These are phyloP conservation scores for Valencia hispanica DNA, from an alignment of 2,797 vertebrate genomes.

Conservation along the genomic window DNA sequence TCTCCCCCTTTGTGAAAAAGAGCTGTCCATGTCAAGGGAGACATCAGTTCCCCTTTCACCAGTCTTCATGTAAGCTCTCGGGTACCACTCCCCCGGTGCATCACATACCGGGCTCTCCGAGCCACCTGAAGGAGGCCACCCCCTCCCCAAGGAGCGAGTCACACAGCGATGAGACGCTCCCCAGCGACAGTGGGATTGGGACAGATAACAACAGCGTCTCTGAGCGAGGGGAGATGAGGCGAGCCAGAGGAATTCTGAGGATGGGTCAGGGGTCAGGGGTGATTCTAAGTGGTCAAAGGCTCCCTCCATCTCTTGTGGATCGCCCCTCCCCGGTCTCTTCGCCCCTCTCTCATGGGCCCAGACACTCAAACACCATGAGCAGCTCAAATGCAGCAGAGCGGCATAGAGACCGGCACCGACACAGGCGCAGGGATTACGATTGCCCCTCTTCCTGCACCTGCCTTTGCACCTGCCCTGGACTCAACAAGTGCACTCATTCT, in stretches of 20 bases:
- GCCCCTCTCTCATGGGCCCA: slow-evolving; percentile 61
- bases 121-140: slow-evolving; percentile 91
- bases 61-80: slow-evolving; percentile 80
- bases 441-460: slow-evolving; percentile 75
- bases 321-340: slow-evolving; percentile 78
- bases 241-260: slow-evolving; percentile 61
- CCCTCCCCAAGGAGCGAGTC: slow-evolving; percentile 92
- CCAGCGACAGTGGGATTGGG: slow-evolving; percentile 93
- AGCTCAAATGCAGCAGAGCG: slow-evolving; percentile 62
- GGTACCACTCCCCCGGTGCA: slow-evolving; percentile 62
- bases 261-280: slow-evolving; percentile 63
- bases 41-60: slow-evolving; percentile 81
- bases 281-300: slow-evolving; percentile 64
- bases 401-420: slow-evolving; percentile 92
- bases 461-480: slow-evolving; percentile 68
- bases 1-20: slow-evolving; percentile 90
- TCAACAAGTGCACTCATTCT: slow-evolving; percentile 68
- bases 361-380: slow-evolving; percentile 69
- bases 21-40: slow-evolving; percentile 88
- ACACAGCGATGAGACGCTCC: slow-evolving; percentile 92
- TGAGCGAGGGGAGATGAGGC: slow-evolving; percentile 87
- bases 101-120: slow-evolving; percentile 86
- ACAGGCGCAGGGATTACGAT: slow-evolving; percentile 88
- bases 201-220: slow-evolving; percentile 94
- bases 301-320: slow-evolving; percentile 81